phyloP scores from a whole-genome alignment of 2,888 invertebrate species.

The Acleris holmiana region DNA sequence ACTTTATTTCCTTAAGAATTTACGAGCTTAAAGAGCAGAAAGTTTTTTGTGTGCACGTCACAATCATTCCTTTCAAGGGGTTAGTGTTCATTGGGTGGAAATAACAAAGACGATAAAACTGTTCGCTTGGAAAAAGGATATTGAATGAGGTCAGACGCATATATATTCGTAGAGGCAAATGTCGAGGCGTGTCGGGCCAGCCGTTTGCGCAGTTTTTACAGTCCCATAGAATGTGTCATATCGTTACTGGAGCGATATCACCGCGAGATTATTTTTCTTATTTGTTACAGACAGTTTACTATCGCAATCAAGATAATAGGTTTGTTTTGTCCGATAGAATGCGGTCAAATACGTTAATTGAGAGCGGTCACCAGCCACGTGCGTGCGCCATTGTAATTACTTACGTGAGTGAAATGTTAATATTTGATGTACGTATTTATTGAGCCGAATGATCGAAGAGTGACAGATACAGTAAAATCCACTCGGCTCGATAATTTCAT shows the following conservation, averaged over 20 bases:
- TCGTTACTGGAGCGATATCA: conserved; percentile 58
- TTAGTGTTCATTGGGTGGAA: conserved; percentile 80
- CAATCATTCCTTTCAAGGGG: conserved; percentile 75
- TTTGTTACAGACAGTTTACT: conserved; percentile 41
- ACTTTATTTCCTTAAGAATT: conserved; percentile 46
- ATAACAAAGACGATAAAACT: conserved; percentile 82
- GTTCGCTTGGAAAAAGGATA: conserved; percentile 81
- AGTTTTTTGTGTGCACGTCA: conserved; percentile 72
- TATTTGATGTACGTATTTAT: background rate
- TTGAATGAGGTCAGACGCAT: conserved; percentile 80
- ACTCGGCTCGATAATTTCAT: background rate
- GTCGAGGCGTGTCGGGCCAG: conserved; percentile 69
- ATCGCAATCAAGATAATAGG: conserved; percentile 37
- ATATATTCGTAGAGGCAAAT: conserved; percentile 71
- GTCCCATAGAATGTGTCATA: conserved; percentile 53
- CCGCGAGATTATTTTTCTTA: conserved; percentile 45
- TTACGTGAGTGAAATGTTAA: background rate
- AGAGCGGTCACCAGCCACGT: conserved; percentile 1
- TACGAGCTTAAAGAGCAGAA: conserved; percentile 55
- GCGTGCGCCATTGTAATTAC: conserved; percentile 3
- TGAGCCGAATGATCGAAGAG: background rate
- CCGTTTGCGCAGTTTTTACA: conserved; percentile 70
- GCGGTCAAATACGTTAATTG: conserved; percentile 38
- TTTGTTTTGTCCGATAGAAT: conserved; percentile 35
- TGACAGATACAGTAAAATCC: background rate